Conservation (phyloP, 2,888 invertebrate species). For the Melieria picta region DNA sequence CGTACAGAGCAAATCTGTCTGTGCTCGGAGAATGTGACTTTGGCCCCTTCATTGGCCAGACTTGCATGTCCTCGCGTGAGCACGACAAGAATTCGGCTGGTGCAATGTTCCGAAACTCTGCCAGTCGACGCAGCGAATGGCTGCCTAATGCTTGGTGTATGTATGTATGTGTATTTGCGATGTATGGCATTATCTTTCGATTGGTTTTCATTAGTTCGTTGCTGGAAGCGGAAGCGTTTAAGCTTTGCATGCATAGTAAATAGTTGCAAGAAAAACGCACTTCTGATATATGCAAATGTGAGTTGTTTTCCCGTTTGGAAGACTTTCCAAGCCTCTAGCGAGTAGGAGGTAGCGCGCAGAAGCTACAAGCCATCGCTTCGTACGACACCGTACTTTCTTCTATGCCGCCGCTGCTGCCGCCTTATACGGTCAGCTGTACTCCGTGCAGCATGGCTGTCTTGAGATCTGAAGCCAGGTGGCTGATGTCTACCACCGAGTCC, state of each 20-base stretch:
- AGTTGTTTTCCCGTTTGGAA: conserved; percentile 52
- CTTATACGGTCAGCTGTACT: conserved; percentile 65
- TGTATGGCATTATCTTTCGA: neutral
- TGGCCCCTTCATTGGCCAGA: neutral
- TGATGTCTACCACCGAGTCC: conserved; percentile 86
- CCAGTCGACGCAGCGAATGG: neutral
- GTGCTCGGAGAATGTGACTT: too few species aligned
- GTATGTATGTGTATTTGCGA: neutral
- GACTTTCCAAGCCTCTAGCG: conserved; percentile 50
- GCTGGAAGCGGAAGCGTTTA: conserved; percentile 46
- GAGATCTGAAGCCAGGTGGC: conserved; percentile 83
- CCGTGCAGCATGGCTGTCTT: conserved; percentile 79
- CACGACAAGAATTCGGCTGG: neutral
- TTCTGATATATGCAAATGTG: conserved; percentile 6
- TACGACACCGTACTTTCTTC: too few species aligned
- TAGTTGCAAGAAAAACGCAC: neutral
- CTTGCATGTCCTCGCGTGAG: neutral
- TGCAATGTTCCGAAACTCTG: neutral
- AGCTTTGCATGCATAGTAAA: neutral
- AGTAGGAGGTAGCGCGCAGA: neutral
- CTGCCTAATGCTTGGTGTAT: neutral
- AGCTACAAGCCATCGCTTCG: too few species aligned
- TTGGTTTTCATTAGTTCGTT: conserved; percentile 9
- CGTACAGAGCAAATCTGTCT: too few species aligned
- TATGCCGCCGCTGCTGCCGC: neutral